Base-by-base conservation (phyloP, 2,888 invertebrate genomes). In the Alsophila aescularia region DNA sequence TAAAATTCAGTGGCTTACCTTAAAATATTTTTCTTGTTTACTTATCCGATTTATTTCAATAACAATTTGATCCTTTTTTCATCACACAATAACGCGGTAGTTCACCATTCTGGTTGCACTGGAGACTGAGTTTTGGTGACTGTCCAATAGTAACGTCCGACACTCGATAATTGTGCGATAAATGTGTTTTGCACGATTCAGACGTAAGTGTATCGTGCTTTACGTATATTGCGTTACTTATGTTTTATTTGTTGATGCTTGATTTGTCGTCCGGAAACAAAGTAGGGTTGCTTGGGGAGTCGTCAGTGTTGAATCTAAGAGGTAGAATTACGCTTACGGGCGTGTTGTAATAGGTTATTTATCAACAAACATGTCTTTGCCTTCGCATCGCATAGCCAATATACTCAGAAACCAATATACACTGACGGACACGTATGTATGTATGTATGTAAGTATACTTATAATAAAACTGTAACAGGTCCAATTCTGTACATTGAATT, bases 121-220 rank as follows among this genome's bases (percentile, higher is more conserved):
- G 51, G 59, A 62, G 54, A 79, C 75, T 74, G 73, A 78, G 70
- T 65, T 79, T 79, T 66, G 73, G 65, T 56, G 64, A 62, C 66
- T 63, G 60, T 64, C 62, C 56, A 58, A 62, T 60, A 63, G 70
- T 65, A 69, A 66, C 69, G 63, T 57, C 27, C 24, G 35, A 35
- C 44, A 62, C 61, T 29, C 59, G 85, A 77, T 86, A 89, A 88
- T 86, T 81, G 73, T 41, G 45, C 41, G 66, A 75, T 73, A 75
- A 85, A 85, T 83, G 80, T 76, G 75, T 74, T 71, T 71, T 41
- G 71, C 88, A 89, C 88, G 88, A 87, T 76, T 69, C 8, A n/a
- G 10, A 67, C 67, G 64, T 66, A 58, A 32, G 44, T 57, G 37
- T 69, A 53, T 62, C 60, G 62, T 60, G 63, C 53, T 50, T 56